phyloP scores from a whole-genome alignment of 2,888 invertebrate genomes.

The Catonia carolina region DNA sequence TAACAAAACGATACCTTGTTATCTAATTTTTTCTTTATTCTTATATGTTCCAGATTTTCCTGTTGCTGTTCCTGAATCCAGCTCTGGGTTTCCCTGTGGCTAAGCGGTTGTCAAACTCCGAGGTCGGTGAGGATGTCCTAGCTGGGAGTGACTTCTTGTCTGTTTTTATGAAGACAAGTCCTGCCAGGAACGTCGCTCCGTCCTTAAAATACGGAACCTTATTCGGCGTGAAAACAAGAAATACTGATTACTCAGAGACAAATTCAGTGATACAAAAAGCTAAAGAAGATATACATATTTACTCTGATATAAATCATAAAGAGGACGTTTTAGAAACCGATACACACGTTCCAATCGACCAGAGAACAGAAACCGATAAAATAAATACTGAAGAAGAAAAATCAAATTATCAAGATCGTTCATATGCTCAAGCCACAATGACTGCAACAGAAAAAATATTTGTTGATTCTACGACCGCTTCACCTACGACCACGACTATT shows the following conservation, averaged over 20 bases:
- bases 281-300: neutral
- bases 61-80: conserved; percentile 22
- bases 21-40: neutral
- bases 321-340: neutral
- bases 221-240: neutral
- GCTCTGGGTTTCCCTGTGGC: conserved; percentile 18
- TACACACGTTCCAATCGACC: neutral
- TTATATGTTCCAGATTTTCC: conserved; percentile 19
- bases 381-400: conserved; percentile 2
- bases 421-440: conserved; percentile 29
- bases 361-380: conserved; percentile 2
- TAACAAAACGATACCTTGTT: too few species aligned
- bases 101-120: conserved; percentile 10
- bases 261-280: conserved; percentile 8
- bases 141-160: conserved; percentile 46
- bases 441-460: conserved; percentile 35
- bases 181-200: conserved; percentile 16
- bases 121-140: conserved; percentile 41
- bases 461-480: conserved; percentile 35
- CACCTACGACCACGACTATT: conserved; percentile 40
- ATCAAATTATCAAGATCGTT: neutral
- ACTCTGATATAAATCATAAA: conserved; percentile 7
- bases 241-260: neutral
- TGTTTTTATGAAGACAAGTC: conserved; percentile 40
- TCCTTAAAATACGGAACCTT: conserved; percentile 1